Conservation (phyloP, 2,797 vertebrate genomes). For the Chaenodraco wilsoni region DNA sequence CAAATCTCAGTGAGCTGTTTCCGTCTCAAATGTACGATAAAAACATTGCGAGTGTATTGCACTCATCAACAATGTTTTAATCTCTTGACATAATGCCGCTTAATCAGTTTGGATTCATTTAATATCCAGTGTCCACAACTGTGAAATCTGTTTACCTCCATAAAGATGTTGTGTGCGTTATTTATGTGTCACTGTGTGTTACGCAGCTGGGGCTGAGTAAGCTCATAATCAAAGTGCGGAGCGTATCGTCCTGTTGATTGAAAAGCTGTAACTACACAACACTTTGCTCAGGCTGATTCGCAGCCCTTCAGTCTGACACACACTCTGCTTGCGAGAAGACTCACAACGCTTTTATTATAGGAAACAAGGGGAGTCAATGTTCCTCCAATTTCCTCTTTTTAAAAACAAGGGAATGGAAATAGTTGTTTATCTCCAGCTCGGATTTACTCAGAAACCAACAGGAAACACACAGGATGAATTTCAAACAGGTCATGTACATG, state of each 20-base stretch:
- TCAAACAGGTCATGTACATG: conserved; percentile 29
- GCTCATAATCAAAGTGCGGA: conserved; percentile 59
- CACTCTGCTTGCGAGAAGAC: conserved; percentile 56
- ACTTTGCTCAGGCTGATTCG: conserved; percentile 52
- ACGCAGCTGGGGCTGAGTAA: conserved; percentile 44
- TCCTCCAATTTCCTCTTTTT: conserved; percentile 41
- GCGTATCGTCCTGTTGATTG: conserved; percentile 65
- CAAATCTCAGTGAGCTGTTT: not conserved
- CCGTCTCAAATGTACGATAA: not conserved
- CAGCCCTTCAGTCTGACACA: conserved; percentile 45
- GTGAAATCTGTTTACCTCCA: conserved; percentile 14
- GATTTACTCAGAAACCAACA: conserved; percentile 50
- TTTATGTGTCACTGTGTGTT: conserved; percentile 33
- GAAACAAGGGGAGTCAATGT: conserved; percentile 52
- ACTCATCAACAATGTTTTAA: conserved; percentile 12
- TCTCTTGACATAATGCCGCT: conserved; percentile 3
- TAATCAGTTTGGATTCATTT: not conserved
- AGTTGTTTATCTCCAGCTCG: conserved; percentile 46
- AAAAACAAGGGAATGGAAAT: conserved; percentile 41
- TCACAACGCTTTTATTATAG: conserved; percentile 54
- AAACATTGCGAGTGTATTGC: not conserved
- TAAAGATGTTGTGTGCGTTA: conserved; percentile 19
- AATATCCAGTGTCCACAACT: not conserved
- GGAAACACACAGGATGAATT: conserved; percentile 43
- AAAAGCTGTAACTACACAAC: conserved; percentile 63